Evolutionary conservation across 2,797 vertebrate genomes (phyloP).

Genomic region (Acropternis orthonyx): DNA sequence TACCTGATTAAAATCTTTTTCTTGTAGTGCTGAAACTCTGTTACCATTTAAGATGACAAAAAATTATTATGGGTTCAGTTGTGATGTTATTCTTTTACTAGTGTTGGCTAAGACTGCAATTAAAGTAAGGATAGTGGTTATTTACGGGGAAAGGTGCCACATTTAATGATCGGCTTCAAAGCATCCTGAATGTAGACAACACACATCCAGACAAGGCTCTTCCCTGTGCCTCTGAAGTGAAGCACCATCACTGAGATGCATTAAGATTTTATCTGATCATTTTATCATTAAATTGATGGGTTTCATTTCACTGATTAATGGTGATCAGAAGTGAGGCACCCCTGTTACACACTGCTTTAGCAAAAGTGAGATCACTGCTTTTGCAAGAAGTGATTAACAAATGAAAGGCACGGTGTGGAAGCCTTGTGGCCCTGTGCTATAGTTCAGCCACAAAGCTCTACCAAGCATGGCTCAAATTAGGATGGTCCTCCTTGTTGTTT

Average conservation of each 20-base stretch:
- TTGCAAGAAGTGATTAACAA: not conserved
- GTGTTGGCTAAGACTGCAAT: not conserved
- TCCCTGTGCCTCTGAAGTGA: not conserved
- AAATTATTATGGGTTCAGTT: not conserved
- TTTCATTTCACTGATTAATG: not conserved
- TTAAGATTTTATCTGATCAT: not conserved
- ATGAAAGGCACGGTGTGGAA: not conserved
- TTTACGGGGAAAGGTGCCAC: not conserved
- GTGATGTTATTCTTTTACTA: not conserved
- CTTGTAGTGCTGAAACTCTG: not conserved
- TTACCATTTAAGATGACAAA: not conserved
- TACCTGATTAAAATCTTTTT: not conserved
- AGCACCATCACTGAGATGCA: not conserved
- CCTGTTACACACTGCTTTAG: not conserved
- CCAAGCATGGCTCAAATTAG: not conserved
- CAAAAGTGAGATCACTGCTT: not conserved
- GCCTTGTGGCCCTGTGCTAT: rapidly evolving
- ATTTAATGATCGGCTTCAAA: not conserved
- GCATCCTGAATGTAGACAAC: not conserved
- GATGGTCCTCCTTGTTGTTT: not conserved
- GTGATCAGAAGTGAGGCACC: not conserved
- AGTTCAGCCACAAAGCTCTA: not conserved
- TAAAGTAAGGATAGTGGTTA: not conserved
- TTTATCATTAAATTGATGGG: not conserved
- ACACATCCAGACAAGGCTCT: not conserved